These are phyloP conservation scores for Cheirogaleus medius DNA, from an alignment of 2,113 vertebrate species.

Conservation along the genomic window DNA sequence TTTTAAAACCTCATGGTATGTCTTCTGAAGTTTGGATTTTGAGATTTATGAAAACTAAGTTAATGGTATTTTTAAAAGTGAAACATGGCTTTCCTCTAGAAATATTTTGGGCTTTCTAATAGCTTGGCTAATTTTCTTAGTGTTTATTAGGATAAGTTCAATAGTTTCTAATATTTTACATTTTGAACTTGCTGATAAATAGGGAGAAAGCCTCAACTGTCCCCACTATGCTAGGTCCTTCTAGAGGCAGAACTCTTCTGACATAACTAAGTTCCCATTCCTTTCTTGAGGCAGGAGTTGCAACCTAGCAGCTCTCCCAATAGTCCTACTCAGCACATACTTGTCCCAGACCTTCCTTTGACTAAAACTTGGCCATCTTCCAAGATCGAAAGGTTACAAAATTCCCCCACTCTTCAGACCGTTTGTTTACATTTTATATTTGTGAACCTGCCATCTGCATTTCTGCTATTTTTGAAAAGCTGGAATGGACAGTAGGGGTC, in stretches of 20 bases:
- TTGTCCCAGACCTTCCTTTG: neutral
- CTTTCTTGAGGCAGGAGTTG: neutral
- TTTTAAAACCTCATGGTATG: conserved; percentile 24
- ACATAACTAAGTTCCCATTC: neutral
- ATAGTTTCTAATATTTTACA: neutral
- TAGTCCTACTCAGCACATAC: neutral
- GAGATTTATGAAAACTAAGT: conserved; percentile 46
- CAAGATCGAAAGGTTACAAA: conserved; percentile 4
- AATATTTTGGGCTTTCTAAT: conserved; percentile 27
- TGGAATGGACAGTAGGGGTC: neutral
- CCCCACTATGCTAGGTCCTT: neutral
- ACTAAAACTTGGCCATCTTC: neutral
- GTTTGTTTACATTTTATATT: neutral
- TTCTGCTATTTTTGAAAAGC: conserved; percentile 45
- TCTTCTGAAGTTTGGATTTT: conserved; percentile 40
- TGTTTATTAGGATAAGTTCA: neutral
- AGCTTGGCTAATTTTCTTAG: conserved; percentile 11
- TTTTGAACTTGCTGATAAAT: neutral
- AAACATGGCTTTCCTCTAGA: neutral
- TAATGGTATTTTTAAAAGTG: conserved; percentile 44
- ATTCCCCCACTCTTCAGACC: neutral
- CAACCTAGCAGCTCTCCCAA: neutral
- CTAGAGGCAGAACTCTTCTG: neutral
- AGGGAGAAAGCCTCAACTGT: neutral
- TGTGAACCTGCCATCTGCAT: neutral